Conservation (phyloP, 2,113 vertebrate genomes). For the Anhinga anhinga region DNA sequence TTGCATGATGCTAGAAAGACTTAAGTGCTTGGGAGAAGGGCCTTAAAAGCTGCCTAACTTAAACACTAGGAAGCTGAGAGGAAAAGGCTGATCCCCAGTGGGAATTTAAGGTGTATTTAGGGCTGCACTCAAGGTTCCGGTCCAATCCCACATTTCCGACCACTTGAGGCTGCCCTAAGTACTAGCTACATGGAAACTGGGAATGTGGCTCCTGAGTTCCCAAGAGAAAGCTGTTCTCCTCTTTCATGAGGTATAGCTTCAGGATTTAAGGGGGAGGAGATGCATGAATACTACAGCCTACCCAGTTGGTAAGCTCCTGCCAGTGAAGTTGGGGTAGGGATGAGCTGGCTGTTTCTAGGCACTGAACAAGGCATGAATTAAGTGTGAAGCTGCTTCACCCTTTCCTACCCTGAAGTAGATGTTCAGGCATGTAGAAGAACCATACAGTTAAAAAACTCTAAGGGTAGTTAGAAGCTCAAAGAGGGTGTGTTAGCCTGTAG, state of each 20-base stretch:
- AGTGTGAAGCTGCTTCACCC: background rate
- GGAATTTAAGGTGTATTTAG: background rate
- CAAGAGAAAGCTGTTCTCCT: background rate
- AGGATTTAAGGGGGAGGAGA: background rate
- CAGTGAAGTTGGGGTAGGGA: background rate
- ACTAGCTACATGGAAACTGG: background rate
- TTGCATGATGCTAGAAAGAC: background rate
- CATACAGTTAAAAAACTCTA: background rate
- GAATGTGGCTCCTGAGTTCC: background rate
- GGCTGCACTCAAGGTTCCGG: background rate
- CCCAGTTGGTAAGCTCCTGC: background rate
- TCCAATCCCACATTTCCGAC: background rate
- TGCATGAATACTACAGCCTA: background rate
- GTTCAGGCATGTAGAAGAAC: background rate
- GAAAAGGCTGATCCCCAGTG: background rate
- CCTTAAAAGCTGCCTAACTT: conserved; percentile 17
- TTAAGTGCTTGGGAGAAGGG: conserved; percentile 22
- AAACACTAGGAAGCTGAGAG: background rate
- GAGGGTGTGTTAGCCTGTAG: background rate
- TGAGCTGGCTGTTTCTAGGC: background rate
- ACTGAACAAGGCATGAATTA: background rate
- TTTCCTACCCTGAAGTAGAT: background rate
- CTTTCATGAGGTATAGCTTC: background rate
- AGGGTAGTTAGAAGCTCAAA: background rate
- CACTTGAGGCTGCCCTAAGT: background rate